These are phyloP conservation scores for Etheostoma spectabile DNA, from an alignment of 2,113 vertebrate species.

Conservation along the genomic window DNA sequence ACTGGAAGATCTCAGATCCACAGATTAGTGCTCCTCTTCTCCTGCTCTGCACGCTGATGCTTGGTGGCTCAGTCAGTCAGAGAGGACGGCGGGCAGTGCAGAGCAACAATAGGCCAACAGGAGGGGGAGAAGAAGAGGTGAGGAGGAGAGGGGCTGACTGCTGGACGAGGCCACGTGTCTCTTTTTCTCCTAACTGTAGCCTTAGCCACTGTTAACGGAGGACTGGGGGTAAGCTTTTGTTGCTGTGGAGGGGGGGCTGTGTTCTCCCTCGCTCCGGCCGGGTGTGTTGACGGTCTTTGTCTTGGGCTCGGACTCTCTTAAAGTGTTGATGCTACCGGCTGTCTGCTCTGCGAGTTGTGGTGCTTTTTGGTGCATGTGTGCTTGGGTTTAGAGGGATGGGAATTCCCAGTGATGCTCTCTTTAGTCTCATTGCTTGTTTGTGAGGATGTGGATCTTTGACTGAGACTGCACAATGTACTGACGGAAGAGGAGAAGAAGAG, in stretches of 20 bases:
- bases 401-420: slow-evolving; percentile 3
- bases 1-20: slow-evolving; percentile 42
- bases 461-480: slow-evolving; percentile 16
- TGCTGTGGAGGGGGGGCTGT: slow-evolving; percentile 65
- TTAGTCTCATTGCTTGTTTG: slow-evolving; percentile 15
- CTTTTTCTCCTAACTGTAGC: slow-evolving; percentile 61
- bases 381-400: slow-evolving; percentile 40
- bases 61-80: slow-evolving; percentile 22
- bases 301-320: slow-evolving; percentile 18
- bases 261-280: slow-evolving; percentile 25
- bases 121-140: slow-evolving; percentile 47
- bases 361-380: slow-evolving; percentile 26
- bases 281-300: slow-evolving; percentile 62
- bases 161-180: slow-evolving; percentile 74
- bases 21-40: slow-evolving; percentile 42
- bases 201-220: slow-evolving; percentile 71
- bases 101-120: slow-evolving; percentile 27
- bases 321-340: slow-evolving; percentile 31
- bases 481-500: background rate
- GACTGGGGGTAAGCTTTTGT: slow-evolving; percentile 83
- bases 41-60: slow-evolving; percentile 37
- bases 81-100: slow-evolving; percentile 2
- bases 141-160: slow-evolving; percentile 49
- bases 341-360: slow-evolving; percentile 12
- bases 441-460: slow-evolving; percentile 25